Base-by-base conservation (phyloP, 1,140 invertebrate genomes). In the Trachymyrmex septentrionalis region DNA sequence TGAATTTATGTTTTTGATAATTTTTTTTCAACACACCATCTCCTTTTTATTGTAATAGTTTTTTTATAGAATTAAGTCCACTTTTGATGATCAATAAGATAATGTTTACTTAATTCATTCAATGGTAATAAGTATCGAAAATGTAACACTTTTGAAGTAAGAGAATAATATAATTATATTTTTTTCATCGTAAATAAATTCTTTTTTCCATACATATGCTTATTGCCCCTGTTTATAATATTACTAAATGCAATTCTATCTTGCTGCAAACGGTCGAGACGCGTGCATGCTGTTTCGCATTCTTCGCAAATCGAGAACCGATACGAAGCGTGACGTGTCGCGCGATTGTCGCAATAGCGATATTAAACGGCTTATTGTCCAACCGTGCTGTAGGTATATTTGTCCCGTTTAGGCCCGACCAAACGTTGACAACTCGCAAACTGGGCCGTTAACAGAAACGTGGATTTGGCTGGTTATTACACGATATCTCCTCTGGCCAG, bases 391-490 rank as follows among this genome's bases (percentile, higher is more conserved):
- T 50, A 34, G 30, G 30, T 34, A 34, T 34, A 73, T 57, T 84
- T 75, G 80, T 61, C 14, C 14, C 21, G 34, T 66, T 64, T 81
- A 86, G 85, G 85, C 69, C 14, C 55, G 61, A 9, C 6, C 5
- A 21, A 59, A 77, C 57, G n/a, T 81, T 66, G 73, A 73, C 73
- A 71, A 64, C 16, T 27, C 10, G 48, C 66, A 77, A 44, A 69
- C 59, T 50, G 73, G 55, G n/a, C 6, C n/a, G 21, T 90, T 88
- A 90, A 90, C 88, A 84, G 86, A 63, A 66, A 44, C 88, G 81
- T 48, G 64, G 86, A 90, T 90, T 90, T 86, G 77, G 86, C 57
- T 82, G 89, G 86, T 88, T 87, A 89, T 91, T 91, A 91, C 90
- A 84, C 82, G 87, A 63, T 34, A 34, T 34, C 81, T 57, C 50